phyloP scores from a whole-genome alignment of 2,888 invertebrate genomes.

The Apamea epomidion region DNA sequence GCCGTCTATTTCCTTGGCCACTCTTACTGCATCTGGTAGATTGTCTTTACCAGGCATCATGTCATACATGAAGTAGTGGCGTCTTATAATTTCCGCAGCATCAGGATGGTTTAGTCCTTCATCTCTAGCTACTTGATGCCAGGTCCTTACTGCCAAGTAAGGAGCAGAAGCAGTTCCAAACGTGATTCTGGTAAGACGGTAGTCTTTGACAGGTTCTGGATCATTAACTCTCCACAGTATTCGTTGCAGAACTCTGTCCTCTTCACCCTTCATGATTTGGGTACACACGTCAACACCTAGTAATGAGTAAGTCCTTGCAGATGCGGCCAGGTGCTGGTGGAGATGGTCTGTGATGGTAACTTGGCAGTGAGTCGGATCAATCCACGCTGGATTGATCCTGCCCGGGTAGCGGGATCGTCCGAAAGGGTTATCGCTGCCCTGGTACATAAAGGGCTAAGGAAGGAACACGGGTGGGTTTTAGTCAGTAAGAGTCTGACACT shows the following conservation, averaged over 20 bases:
- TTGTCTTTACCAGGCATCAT: too few species aligned
- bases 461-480: too few species aligned
- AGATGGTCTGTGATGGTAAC: too few species aligned
- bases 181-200: slow-evolving; percentile 1
- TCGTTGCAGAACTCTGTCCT: slow-evolving; percentile 33
- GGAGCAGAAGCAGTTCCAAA: slow-evolving; percentile 21
- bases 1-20: too few species aligned
- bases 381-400: too few species aligned
- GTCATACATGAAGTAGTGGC: too few species aligned
- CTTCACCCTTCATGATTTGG: slow-evolving; percentile 43
- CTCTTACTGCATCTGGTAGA: too few species aligned
- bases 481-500: too few species aligned
- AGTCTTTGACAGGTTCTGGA: slow-evolving; percentile 37
- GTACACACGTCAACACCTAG: slow-evolving; percentile 60
- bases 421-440: too few species aligned
- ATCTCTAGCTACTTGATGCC: slow-evolving; percentile 10
- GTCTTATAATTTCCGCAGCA: slow-evolving; percentile 11
- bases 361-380: too few species aligned
- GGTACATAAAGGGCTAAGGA: too few species aligned
- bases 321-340: slow-evolving; percentile 33
- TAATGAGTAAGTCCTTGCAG: slow-evolving; percentile 33
- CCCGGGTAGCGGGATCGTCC: too few species aligned
- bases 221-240: slow-evolving; percentile 14
- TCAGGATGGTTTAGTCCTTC: slow-evolving; percentile 10
- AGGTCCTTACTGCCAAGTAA: slow-evolving; percentile 9